phyloP scores from a whole-genome alignment of 2,113 vertebrate species.

The Pteropus alecto region DNA sequence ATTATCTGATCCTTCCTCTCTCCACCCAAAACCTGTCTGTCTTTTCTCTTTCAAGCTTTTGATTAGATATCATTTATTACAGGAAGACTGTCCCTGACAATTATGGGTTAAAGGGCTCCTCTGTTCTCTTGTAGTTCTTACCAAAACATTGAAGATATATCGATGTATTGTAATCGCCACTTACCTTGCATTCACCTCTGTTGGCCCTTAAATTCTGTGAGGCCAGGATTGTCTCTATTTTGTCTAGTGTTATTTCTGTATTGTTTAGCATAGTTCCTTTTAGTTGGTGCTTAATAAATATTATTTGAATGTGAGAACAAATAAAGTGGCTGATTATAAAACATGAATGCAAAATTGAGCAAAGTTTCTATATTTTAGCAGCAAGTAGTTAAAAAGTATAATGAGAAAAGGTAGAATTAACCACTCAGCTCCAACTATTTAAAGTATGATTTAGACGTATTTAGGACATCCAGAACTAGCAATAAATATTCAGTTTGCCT shows the following conservation, averaged over 20 bases:
- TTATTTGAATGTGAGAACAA: neutral
- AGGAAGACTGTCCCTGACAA: neutral
- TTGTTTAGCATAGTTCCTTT: neutral
- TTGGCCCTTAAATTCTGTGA: neutral
- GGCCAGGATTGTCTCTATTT: neutral
- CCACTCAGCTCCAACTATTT: neutral
- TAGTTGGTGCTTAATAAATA: neutral
- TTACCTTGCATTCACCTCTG: neutral
- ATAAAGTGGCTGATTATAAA: neutral
- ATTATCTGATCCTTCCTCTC: neutral
- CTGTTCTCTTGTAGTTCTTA: neutral
- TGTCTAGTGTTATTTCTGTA: neutral
- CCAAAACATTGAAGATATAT: neutral
- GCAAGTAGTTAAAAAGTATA: neutral
- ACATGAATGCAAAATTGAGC: neutral
- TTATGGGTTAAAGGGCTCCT: neutral
- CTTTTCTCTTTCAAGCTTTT: neutral
- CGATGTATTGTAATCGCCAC: neutral
- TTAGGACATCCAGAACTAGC: neutral
- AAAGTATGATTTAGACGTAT: neutral
- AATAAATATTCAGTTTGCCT: neutral
- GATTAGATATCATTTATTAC: neutral
- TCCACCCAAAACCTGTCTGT: neutral
- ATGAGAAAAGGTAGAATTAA: neutral
- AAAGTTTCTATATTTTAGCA: neutral